A percentile compares a stretch with the other conserved stretches of the same genome.
Evolutionary conservation across 2,888 invertebrate species (phyloP).

Genomic region (Chrysolina oricalcia): DNA sequence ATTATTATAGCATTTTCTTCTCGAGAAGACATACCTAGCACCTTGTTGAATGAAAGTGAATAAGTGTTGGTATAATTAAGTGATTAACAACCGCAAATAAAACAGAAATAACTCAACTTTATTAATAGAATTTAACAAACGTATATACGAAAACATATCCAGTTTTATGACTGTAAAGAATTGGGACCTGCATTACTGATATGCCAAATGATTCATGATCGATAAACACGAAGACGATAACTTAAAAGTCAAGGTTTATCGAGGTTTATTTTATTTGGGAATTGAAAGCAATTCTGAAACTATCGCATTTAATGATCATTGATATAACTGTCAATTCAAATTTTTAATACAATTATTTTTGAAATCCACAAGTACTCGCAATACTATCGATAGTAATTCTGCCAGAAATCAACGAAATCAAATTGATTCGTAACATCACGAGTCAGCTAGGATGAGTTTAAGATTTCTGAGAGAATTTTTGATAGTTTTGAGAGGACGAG

Average conservation of each 20-base stretch:
- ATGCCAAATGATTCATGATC: not conserved
- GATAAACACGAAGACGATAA: not conserved
- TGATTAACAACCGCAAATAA: not conserved
- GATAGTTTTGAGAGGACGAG: no score
- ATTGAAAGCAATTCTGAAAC: not conserved
- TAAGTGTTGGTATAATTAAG: slow-evolving; percentile 4
- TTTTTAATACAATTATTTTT: no score
- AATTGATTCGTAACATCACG: no score
- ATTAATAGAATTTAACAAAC: slow-evolving; percentile 6
- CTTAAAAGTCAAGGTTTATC: not conserved
- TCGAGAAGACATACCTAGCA: not conserved
- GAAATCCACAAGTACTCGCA: no score
- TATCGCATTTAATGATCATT: no score
- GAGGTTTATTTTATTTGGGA: not conserved
- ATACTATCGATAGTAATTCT: no score
- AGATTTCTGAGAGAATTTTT: no score
- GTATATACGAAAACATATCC: not conserved
- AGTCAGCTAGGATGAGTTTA: no score
- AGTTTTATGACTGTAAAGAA: not conserved
- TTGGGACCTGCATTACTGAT: not conserved
- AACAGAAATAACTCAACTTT: slow-evolving; percentile 1
- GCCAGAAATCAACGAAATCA: no score
- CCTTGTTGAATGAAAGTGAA: not conserved
- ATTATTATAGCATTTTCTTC: not conserved
- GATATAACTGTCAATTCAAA: no score